Evolutionary conservation across 23 tunicate species (phyloP), one percentile per base, ranked within the genome.

Genomic region (Clavelina lepadiformis): DNA sequence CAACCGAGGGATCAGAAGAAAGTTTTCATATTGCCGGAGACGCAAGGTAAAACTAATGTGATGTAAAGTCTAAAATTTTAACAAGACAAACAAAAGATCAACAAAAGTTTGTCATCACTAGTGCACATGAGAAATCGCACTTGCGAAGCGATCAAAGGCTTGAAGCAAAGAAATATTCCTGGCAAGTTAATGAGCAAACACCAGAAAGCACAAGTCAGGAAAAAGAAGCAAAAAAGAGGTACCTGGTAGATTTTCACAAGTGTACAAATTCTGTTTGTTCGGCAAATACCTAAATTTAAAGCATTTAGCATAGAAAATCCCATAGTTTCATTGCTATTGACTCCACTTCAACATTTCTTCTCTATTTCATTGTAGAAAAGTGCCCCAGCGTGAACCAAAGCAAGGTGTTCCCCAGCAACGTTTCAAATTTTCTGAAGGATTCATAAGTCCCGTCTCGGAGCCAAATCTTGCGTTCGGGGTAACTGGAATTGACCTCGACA

Each of bases 101-200:
- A 13, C 19, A 25, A 11, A 25, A 33, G 19, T 27, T 3, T 27
- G 26, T 46, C 5, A 2, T 2, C 33, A 77, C 58, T 27, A 77
- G 67, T 33, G 58, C 67, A 1, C 93, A 84, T 53, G 78, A 77
- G 31, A 59, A 30, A 22, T 58, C 83, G 5, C 82, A 76, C 44
- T 18, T 29, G 33, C 34, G 32, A 7, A 23, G 38, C 13, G 78
- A 76, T 21, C 25, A 61, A 2, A 38, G 15, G 29, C 24, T 38
- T 32, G 61, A 66, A 27, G 26, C 75, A 5, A 66, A 66, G 25
- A 68, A 76, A 60, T 84, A 76, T 76, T 59, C 82, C 22, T 82
- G 82, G 82, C 93, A 84, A 69, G 54, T 41, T 8, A 38, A 25
- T n/a, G n/a, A n/a, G n/a, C n/a, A n/a, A n/a, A n/a, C n/a, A n/a